Conservation (phyloP, 2,113 vertebrate genomes). For the Paramormyrops kingsleyae region DNA sequence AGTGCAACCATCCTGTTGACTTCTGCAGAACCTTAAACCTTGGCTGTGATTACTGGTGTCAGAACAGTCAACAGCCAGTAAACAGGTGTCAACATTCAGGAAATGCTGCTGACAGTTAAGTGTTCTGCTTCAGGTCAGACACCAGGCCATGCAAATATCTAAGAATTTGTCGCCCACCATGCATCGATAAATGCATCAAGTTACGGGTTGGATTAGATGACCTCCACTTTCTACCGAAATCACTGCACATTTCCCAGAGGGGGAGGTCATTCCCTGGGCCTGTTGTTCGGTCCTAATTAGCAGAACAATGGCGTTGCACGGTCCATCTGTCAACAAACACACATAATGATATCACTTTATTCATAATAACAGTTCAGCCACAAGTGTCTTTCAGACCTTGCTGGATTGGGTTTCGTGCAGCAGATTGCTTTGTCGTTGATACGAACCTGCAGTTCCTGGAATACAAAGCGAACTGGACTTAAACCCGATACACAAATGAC, state of each 20-base stretch:
- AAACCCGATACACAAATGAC: slow-evolving; percentile 2
- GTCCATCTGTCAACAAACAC: slow-evolving; percentile 60
- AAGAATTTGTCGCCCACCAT: neutral
- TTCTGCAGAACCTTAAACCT: neutral
- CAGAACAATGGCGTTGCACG: slow-evolving; percentile 43
- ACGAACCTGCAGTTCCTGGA: slow-evolving; percentile 30
- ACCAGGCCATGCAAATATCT: neutral
- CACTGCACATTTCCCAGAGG: slow-evolving; percentile 27
- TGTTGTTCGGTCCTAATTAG: slow-evolving; percentile 58
- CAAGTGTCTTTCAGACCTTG: slow-evolving; percentile 50
- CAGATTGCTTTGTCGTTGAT: slow-evolving; percentile 48
- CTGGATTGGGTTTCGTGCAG: slow-evolving; percentile 46
- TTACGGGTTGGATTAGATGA: neutral
- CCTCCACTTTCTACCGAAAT: neutral
- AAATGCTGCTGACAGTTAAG: neutral
- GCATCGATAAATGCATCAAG: neutral
- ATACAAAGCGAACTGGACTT: slow-evolving; percentile 11
- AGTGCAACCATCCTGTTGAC: neutral
- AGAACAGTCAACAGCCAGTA: neutral
- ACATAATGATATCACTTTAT: slow-evolving; percentile 35
- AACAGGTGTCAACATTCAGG: neutral
- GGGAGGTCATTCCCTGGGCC: slow-evolving; percentile 52
- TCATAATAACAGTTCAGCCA: slow-evolving; percentile 59
- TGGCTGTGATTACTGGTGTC: neutral
- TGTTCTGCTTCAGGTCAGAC: neutral